These are phyloP conservation scores for Spondyliosoma cantharus DNA, from an alignment of 2,797 vertebrate species.

Conservation along the genomic window DNA sequence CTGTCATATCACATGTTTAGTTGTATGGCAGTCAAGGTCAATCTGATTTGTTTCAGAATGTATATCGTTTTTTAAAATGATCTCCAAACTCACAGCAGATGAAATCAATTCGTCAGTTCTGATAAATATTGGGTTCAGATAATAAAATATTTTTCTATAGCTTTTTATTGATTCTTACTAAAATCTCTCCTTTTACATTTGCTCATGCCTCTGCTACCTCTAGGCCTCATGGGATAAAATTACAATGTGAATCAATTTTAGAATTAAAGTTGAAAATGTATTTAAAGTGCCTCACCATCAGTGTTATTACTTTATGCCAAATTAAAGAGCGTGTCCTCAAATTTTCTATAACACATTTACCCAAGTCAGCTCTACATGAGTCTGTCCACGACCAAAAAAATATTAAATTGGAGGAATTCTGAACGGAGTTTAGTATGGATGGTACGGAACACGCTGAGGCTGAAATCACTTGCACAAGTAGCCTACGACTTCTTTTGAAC, in stretches of 20 bases:
- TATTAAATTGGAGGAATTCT: neutral
- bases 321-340: neutral
- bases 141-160: neutral
- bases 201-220: neutral
- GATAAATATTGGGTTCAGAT: neutral
- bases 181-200: neutral
- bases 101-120: neutral
- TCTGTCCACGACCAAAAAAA: neutral
- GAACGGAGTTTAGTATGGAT: neutral
- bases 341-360: neutral
- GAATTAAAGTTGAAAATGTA: neutral
- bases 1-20: neutral
- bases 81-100: neutral
- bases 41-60: no score
- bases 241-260: neutral
- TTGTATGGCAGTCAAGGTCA: neutral
- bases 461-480: constrained; percentile 19
- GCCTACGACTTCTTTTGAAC: constrained; percentile 34
- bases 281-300: neutral
- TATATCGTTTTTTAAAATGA: no score
- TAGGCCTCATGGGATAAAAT: no score
- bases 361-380: neutral
- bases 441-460: neutral
- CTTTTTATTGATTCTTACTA: neutral
- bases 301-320: neutral